Conservation (phyloP, 2,888 invertebrate species). For the Caradrina clavipalpis region DNA sequence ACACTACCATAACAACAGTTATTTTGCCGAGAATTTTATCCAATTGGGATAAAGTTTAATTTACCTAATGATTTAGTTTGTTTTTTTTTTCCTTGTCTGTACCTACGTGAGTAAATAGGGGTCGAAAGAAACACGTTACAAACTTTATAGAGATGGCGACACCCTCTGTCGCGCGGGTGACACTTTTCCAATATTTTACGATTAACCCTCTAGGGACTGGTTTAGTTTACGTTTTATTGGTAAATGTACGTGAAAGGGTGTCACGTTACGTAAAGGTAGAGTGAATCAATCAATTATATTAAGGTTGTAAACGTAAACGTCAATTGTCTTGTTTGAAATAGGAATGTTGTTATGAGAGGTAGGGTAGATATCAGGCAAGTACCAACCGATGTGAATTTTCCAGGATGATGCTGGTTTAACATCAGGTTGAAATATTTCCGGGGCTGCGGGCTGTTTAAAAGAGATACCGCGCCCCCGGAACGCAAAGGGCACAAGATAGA, state of each 20-base stretch:
- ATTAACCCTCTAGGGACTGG: conserved; percentile 31
- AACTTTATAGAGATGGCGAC: conserved; percentile 44
- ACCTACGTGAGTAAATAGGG: conserved; percentile 37
- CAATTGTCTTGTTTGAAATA: neutral
- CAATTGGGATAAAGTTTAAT: neutral
- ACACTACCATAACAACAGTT: too few species aligned
- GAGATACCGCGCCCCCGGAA: too few species aligned
- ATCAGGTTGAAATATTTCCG: too few species aligned
- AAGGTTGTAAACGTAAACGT: neutral
- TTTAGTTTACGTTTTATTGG: conserved; percentile 49
- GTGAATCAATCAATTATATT: conserved; percentile 21
- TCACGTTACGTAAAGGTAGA: neutral
- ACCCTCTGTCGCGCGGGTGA: conserved; percentile 37
- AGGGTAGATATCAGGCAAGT: too few species aligned
- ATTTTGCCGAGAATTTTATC: too few species aligned
- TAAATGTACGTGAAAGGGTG: conserved; percentile 27
- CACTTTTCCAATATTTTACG: conserved; percentile 55
- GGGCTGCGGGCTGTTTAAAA: too few species aligned
- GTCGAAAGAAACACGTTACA: conserved; percentile 44
- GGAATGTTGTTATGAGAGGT: neutral
- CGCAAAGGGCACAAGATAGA: too few species aligned
- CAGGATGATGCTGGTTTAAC: too few species aligned
- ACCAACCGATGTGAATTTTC: too few species aligned
- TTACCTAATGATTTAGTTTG: neutral
- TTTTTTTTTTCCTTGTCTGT: neutral